Conservation (phyloP, 2,113 vertebrate genomes). For the Noctilio leporinus region DNA sequence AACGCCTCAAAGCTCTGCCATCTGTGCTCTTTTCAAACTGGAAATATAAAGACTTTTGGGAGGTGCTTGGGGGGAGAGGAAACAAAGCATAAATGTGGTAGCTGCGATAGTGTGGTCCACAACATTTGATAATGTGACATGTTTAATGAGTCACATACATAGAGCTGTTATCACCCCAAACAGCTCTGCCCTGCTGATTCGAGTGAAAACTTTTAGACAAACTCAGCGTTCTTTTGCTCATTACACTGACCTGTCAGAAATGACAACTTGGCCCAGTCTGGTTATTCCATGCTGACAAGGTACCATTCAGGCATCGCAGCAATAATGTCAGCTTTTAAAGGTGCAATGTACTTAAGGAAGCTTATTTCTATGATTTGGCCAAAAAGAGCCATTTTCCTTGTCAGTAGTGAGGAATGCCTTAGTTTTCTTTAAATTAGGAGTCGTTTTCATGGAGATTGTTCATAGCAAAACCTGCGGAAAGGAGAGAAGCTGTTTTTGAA, state of each 20-base stretch:
- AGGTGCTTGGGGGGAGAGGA: background rate
- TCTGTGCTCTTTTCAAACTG: constrained; percentile 5
- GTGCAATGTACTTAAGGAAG: constrained; percentile 72
- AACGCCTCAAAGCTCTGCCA: constrained; percentile 9
- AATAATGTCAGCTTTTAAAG: constrained; percentile 82
- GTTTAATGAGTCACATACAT: constrained; percentile 76
- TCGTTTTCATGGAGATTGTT: constrained; percentile 72
- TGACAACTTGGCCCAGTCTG: constrained; percentile 80
- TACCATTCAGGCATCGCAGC: constrained; percentile 75
- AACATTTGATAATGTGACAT: constrained; percentile 72
- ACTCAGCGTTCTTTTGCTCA: constrained; percentile 81
- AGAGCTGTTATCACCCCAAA: constrained; percentile 76
- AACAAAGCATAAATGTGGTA: constrained; percentile 72
- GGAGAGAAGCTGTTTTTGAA: constrained; percentile 38
- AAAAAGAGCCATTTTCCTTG: constrained; percentile 72
- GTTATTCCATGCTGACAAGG: constrained; percentile 83
- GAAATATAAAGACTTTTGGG: constrained; percentile 29
- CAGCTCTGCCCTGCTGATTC: constrained; percentile 80
- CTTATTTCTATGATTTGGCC: constrained; percentile 76
- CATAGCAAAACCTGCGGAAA: constrained; percentile 62
- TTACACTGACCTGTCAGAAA: constrained; percentile 83
- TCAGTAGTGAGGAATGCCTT: constrained; percentile 60
- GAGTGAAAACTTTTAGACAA: constrained; percentile 76
- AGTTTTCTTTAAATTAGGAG: constrained; percentile 73
- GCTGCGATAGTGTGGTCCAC: constrained; percentile 68